Evolutionary conservation across 2,797 vertebrate genomes (phyloP).

Genomic region (Falco berigora): DNA sequence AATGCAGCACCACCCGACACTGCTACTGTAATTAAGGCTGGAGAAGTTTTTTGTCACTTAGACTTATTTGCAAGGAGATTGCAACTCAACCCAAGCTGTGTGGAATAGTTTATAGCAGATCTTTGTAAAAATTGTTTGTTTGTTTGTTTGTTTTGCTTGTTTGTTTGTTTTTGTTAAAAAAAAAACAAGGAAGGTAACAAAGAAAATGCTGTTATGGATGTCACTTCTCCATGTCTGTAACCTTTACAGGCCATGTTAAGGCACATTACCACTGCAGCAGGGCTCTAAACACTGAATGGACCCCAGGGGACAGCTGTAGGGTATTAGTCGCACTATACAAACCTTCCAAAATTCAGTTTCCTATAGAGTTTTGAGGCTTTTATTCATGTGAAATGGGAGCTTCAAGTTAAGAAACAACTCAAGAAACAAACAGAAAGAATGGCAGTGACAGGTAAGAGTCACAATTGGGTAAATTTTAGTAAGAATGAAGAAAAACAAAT

Average conservation of each 20-base stretch:
- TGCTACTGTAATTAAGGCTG: conserved; percentile 26
- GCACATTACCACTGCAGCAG: not conserved
- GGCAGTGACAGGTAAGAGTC: not conserved
- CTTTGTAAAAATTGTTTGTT: not conserved
- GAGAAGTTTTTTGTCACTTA: conserved; percentile 2
- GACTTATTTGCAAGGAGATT: not conserved
- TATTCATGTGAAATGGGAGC: not conserved
- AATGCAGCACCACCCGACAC: not conserved
- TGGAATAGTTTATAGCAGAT: not conserved
- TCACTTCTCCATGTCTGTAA: not conserved
- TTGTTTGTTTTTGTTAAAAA: not conserved
- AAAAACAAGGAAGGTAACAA: not conserved
- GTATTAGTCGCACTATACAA: not conserved
- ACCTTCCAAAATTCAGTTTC: not conserved
- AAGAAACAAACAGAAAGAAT: not conserved
- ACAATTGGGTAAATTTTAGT: not conserved
- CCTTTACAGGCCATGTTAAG: not conserved
- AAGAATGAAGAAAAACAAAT: not conserved
- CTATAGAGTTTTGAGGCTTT: not conserved
- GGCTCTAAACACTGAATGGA: not conserved
- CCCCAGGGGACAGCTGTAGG: not conserved
- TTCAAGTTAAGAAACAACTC: not conserved
- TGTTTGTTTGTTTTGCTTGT: too few relatives aligned
- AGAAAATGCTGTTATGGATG: not conserved
- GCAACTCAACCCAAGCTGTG: not conserved